phyloP scores from a whole-genome alignment of 2,888 invertebrate species.

The Drosophila birchii region DNA sequence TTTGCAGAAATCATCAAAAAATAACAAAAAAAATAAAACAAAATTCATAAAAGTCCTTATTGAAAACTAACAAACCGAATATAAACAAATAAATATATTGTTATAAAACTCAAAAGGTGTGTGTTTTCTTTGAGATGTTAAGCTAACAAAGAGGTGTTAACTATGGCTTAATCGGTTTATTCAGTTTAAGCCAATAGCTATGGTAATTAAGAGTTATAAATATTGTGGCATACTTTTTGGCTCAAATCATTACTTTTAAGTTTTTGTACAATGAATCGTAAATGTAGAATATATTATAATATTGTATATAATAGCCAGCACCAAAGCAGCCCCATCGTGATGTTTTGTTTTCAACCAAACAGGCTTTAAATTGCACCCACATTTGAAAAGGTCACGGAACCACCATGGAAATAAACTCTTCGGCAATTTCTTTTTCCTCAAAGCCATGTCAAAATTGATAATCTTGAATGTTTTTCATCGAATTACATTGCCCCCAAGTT shows the following conservation, averaged over 20 bases:
- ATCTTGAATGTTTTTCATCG: slow-evolving; percentile 9
- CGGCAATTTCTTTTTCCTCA: neutral
- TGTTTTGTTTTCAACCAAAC: neutral
- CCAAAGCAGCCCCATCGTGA: neutral
- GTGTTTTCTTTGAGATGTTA: neutral
- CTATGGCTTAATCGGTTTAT: neutral
- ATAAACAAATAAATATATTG: slow-evolving; percentile 70
- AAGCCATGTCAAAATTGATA: slow-evolving; percentile 14
- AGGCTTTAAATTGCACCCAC: neutral
- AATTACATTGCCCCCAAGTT: slow-evolving; percentile 13
- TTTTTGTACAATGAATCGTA: neutral
- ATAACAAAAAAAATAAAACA: slow-evolving; percentile 15
- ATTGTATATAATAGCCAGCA: no score
- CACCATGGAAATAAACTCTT: neutral
- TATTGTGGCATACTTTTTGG: slow-evolving; percentile 18
- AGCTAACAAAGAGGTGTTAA: neutral
- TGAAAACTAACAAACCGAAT: slow-evolving; percentile 44
- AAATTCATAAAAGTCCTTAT: slow-evolving; percentile 34
- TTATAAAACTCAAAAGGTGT: slow-evolving; percentile 62
- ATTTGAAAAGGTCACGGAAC: neutral
- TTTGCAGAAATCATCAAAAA: slow-evolving; percentile 46
- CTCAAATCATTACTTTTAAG: accelerated
- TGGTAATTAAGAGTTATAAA: neutral
- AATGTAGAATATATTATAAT: neutral
- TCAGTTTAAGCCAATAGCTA: neutral